Base-by-base conservation (phyloP, 1,140 invertebrate genomes). In the Acromyrmex heyeri region DNA sequence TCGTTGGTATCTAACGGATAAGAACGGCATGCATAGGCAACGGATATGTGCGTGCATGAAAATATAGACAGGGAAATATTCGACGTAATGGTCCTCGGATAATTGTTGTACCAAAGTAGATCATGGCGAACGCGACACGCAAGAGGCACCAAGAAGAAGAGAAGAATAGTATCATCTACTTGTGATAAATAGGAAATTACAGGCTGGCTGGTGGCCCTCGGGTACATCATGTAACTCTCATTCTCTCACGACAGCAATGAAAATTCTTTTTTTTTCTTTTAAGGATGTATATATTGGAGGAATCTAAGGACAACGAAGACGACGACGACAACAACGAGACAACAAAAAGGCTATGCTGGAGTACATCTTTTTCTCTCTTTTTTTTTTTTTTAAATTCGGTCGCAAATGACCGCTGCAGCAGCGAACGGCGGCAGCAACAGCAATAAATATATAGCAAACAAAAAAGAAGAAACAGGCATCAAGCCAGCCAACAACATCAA, bases 161-260 rank as follows among this genome's bases (percentile, higher is more conserved):
- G 27, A 65, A 76, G 38, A 48, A 73, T 70, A 55, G 59, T 53
- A 73, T n/a, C 27, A 38, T 75, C 87, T 83, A 82, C 34, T 85
- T 34, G 75, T 90, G 75, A 91, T 86, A 83, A 75, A 88, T 73
- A 64, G 3, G 86, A 83, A 86, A 34, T 81, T 86, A 78, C 82
- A 90, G 90, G 91, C 92, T 93, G 92, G 70, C 92, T 93, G 92
- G 92, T 93, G 92, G 92, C 88, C 89, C 73, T 53, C 64, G 83
- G 79, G 86, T 73, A 90, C 30, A 48, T 90, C 69, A 86, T 86
- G 87, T 88, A 64, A 78, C 86, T 82, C 21, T 78, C 38, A 73
- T 34, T 61, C 38, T 83, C 27, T 73, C 24, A n/a, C 24, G 24
- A 81, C 50, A 24, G 16, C 5, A 24, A 61, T 59, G 14, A 34